These are phyloP conservation scores for Cetoscarus ocellatus DNA, from an alignment of 2,797 vertebrate species.

Conservation along the genomic window DNA sequence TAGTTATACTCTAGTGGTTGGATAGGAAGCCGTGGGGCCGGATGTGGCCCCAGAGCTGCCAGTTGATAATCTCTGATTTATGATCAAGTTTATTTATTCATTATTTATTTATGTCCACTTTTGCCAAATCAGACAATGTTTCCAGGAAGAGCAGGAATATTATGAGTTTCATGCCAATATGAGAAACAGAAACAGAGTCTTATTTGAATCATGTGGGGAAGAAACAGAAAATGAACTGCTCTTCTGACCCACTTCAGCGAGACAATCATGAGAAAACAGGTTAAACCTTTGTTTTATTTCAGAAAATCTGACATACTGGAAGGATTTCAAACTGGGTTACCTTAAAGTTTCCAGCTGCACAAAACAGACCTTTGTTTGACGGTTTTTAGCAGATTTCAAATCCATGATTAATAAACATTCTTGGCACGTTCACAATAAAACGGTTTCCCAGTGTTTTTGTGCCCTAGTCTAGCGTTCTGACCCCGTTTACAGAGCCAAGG, in stretches of 20 bases:
- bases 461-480: neutral
- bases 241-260: neutral
- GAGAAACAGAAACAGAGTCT: neutral
- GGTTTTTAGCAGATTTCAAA: constrained; percentile 26
- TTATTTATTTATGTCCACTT: too few relatives aligned
- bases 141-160: neutral
- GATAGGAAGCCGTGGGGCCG: too few relatives aligned
- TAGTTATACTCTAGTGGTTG: too few relatives aligned
- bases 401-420: constrained; percentile 26
- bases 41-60: too few relatives aligned
- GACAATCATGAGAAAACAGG: neutral
- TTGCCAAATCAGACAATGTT: neutral
- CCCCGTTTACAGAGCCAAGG: neutral
- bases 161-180: neutral
- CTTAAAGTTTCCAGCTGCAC: constrained; percentile 7
- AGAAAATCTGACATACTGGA: neutral
- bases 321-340: neutral
- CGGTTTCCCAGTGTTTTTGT: constrained; percentile 6
- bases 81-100: too few relatives aligned
- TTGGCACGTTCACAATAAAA: constrained; percentile 17
- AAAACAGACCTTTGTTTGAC: constrained; percentile 33
- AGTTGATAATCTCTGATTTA: too few relatives aligned
- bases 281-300: neutral
- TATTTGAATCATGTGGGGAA: neutral
- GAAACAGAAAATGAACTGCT: neutral